Evolutionary conservation across 2,797 vertebrate species (phyloP).

Genomic region (Pangasius larnaudii): DNA sequence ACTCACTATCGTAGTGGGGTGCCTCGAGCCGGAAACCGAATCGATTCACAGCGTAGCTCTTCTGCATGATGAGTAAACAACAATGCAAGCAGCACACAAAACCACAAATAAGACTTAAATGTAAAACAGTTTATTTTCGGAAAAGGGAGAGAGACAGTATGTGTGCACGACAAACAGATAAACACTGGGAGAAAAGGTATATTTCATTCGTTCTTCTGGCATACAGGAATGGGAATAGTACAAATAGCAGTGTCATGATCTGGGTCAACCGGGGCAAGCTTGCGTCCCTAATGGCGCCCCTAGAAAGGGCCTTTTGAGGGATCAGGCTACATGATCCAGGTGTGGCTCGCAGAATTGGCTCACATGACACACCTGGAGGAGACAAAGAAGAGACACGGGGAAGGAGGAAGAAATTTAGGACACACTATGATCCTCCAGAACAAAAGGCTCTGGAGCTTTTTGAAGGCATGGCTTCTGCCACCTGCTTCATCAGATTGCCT

Average conservation of each 20-base stretch:
- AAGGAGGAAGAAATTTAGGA: not conserved
- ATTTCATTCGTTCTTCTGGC: slow-evolving; percentile 8
- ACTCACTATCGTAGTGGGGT: not conserved
- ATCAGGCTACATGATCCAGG: slow-evolving; percentile 41
- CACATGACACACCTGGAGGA: slow-evolving; percentile 28
- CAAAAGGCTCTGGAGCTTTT: slow-evolving; percentile 27
- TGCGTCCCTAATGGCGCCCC: not conserved
- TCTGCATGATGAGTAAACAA: not conserved
- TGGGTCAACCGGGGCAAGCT: not conserved
- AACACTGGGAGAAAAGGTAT: not conserved
- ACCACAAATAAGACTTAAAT: not conserved
- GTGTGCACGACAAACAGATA: not conserved
- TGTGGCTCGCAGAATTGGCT: slow-evolving; percentile 39
- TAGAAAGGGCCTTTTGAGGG: slow-evolving; percentile 32
- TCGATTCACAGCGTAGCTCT: not conserved
- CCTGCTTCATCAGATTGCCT: slow-evolving; percentile 24
- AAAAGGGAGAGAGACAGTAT: not conserved
- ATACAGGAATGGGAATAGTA: not conserved
- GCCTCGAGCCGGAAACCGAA: not conserved
- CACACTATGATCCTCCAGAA: slow-evolving; percentile 5
- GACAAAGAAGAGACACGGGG: not conserved
- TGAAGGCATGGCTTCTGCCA: slow-evolving; percentile 19
- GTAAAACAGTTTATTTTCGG: not conserved
- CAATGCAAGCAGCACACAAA: not conserved
- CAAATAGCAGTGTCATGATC: not conserved